phyloP scores from a whole-genome alignment of 2,888 invertebrate genomes.

The Halocaridina rubra region DNA sequence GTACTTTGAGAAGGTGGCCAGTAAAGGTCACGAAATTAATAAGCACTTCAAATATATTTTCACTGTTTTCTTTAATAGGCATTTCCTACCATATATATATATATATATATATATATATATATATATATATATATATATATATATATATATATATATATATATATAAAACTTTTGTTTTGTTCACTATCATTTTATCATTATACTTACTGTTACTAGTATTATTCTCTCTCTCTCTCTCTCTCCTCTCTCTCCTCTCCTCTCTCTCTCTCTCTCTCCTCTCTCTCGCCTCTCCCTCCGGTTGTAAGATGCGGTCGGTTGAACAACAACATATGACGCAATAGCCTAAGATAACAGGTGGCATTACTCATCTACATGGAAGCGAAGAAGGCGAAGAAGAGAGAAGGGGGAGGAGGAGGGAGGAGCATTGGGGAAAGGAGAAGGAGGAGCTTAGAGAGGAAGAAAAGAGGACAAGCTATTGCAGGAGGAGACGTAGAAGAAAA shows the following conservation, averaged over 20 bases:
- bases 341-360: slow-evolving; percentile 1
- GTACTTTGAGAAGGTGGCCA: too few species aligned
- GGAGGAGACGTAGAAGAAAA: background rate
- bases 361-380: slow-evolving; percentile 2
- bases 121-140: too few species aligned
- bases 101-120: too few species aligned
- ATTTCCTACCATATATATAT: too few species aligned
- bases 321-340: slow-evolving; percentile 35
- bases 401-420: background rate
- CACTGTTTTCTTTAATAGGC: too few species aligned
- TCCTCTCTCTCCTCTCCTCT: background rate
- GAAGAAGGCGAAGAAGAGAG: background rate
- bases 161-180: too few species aligned
- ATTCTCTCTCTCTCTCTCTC: background rate
- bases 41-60: too few species aligned
- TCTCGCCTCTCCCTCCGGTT: background rate
- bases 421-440: background rate
- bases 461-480: background rate
- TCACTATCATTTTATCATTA: too few species aligned
- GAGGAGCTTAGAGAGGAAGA: background rate
- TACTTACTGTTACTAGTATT: too few species aligned
- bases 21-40: too few species aligned
- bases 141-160: too few species aligned
- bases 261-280: background rate
- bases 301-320: background rate